A percentile compares a stretch with the other conserved stretches of the same genome.
Evolutionary conservation across 2,888 invertebrate species (phyloP).

Genomic region (Helobdella robusta): DNA sequence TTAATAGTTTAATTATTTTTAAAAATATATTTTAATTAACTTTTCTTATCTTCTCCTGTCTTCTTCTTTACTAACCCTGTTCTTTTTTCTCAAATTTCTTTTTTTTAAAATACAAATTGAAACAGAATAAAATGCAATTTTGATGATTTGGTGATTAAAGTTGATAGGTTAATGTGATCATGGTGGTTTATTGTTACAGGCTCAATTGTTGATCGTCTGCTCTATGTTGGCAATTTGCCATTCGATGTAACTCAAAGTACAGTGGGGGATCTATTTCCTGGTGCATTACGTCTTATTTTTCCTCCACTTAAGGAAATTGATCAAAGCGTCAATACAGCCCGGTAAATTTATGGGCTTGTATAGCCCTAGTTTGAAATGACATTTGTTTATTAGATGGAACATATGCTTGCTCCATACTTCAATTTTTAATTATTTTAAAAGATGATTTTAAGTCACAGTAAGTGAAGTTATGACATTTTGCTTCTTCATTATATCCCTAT

Average conservation of each 20-base stretch:
- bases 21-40: neutral
- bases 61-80: neutral
- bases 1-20: neutral
- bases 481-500: too few species aligned
- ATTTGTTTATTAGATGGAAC: too few species aligned
- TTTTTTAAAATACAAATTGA: neutral
- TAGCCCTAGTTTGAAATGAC: too few species aligned
- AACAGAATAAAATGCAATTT: neutral
- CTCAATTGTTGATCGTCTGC: slow-evolving; percentile 25
- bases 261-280: slow-evolving; percentile 27
- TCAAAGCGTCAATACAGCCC: slow-evolving; percentile 12
- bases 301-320: slow-evolving; percentile 24
- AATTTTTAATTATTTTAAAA: too few species aligned
- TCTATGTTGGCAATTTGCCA: slow-evolving; percentile 31
- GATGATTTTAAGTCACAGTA: too few species aligned
- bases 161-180: neutral
- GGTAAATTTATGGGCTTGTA: slow-evolving; percentile 17
- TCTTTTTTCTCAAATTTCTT: neutral
- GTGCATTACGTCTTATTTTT: slow-evolving; percentile 25
- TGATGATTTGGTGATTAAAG: neutral
- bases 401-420: too few species aligned
- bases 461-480: too few species aligned
- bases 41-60: slow-evolving; percentile 3
- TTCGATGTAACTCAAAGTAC: slow-evolving; percentile 25
- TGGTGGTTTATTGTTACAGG: slow-evolving; percentile 25